Conservation (phyloP, 2,797 vertebrate genomes). For the Myiotriccus ornatus region DNA sequence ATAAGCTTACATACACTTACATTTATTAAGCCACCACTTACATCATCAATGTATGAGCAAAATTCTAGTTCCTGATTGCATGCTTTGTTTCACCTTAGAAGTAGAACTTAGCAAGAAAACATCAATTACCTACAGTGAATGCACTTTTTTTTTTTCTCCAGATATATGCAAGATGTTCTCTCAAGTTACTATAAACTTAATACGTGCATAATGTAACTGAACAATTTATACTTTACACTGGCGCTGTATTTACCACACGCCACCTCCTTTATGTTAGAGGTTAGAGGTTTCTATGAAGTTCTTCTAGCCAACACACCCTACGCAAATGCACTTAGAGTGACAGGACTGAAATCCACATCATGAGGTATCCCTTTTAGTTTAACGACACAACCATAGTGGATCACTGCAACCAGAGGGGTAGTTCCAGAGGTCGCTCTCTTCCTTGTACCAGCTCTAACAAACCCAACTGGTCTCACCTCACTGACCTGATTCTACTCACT, state of each 20-base stretch:
- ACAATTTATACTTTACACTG: not conserved
- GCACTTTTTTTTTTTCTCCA: not conserved
- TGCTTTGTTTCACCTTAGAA: not conserved
- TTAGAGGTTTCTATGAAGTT: not conserved
- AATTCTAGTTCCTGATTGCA: not conserved
- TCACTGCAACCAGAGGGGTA: accelerated
- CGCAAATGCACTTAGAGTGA: not conserved
- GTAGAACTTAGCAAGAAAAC: not conserved
- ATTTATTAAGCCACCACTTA: conserved; percentile 10
- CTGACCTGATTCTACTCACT: not conserved
- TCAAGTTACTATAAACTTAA: not conserved
- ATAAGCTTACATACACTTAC: not conserved
- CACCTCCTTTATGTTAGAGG: not conserved
- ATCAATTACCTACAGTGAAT: not conserved
- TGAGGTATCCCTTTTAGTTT: not conserved
- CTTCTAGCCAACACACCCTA: not conserved
- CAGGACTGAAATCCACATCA: not conserved
- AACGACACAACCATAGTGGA: not conserved
- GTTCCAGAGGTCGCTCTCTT: not conserved
- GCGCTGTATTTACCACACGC: not conserved
- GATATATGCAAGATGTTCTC: not conserved
- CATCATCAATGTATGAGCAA: not conserved
- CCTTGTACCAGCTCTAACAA: not conserved
- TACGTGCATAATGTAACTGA: not conserved
- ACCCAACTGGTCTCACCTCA: not conserved